Conservation (phyloP, 2,888 invertebrate genomes). For the Thalpophila matura region DNA sequence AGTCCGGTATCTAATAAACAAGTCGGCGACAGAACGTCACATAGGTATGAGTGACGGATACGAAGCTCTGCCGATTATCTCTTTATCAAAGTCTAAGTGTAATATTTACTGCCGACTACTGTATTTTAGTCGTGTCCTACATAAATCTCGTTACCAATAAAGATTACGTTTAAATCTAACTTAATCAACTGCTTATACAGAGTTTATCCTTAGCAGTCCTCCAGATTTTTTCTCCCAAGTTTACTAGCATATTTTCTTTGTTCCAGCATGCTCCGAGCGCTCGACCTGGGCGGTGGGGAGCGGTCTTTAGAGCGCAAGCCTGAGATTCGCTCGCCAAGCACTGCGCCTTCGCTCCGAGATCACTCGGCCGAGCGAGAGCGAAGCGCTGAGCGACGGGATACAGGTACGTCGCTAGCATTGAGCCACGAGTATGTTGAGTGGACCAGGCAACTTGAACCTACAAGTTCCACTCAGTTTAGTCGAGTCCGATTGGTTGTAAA, state of each 20-base stretch:
- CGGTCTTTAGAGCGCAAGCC: slow-evolving; percentile 80
- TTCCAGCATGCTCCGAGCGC: slow-evolving; percentile 94
- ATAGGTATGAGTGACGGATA: too few species aligned
- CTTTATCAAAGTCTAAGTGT: too few species aligned
- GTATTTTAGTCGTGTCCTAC: too few species aligned
- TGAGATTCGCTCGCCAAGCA: slow-evolving; percentile 87
- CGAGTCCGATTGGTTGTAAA: slow-evolving; percentile 28
- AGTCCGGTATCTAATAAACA: too few species aligned
- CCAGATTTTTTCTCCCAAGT: not conserved
- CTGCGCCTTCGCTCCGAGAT: slow-evolving; percentile 75
- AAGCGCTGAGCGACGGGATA: slow-evolving; percentile 83
- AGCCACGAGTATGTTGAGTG: slow-evolving; percentile 39
- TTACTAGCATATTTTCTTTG: slow-evolving; percentile 61
- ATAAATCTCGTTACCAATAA: too few species aligned
- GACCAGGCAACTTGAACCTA: slow-evolving; percentile 2
- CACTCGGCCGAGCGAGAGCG: slow-evolving; percentile 82
- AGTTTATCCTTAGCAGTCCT: not conserved
- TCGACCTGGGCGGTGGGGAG: slow-evolving; percentile 91
- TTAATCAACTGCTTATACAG: not conserved
- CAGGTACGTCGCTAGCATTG: slow-evolving; percentile 77
- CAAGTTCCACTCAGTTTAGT: slow-evolving; percentile 25
- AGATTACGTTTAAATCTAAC: not conserved
- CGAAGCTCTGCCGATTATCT: too few species aligned
- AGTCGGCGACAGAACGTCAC: too few species aligned
- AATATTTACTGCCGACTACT: too few species aligned